Evolutionary conservation across 2,888 invertebrate genomes (phyloP), one percentile per base, ranked within the genome.

Genomic region (Cosmia trapezina): DNA sequence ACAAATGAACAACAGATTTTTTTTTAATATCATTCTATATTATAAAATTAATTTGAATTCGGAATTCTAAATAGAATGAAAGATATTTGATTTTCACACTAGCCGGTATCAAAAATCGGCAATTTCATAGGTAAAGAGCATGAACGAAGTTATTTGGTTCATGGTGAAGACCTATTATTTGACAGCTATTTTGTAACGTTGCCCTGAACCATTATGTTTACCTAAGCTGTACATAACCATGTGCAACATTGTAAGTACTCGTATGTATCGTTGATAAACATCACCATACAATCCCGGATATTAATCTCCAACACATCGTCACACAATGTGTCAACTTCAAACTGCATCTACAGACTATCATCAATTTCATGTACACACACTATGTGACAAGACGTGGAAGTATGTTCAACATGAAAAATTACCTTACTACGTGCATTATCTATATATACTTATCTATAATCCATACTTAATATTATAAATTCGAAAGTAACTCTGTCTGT

Each of bases 401-500:
- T 43, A 22, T 56, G 37, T 33, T 43, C 33, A 51, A 76, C 60
- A 69, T 81, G 76, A 76, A 81, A 81, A 81, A 76, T 81, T 57
- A 57, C 43, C 57, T 43, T 14, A 17, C 69, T 69, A 49, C 64
- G 64, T 37, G 61, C 17, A 61, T 45, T 45, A 19, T 57, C 53
- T 5, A 33, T 37, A 6, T 14, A n/a, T n/a, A n/a, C n/a, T n/a
- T n/a, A n/a, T n/a, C n/a, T n/a, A n/a, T n/a, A n/a, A n/a, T n/a
- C n/a, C n/a, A n/a, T 9, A 12, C n/a, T 47, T 67, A 22, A 22
- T 17, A 17, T 2, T 22, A 3, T 7, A 63, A 9, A 7, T 8
- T 12, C 12, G 0, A 17, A 6, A 11, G 4, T 22, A 17, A 17
- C 6, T n/a, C 2, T 56, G 54, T 11, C 6, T 9, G 6, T 0